These are phyloP conservation scores for Caprella mutica DNA, from an alignment of 2,888 invertebrate genomes.

Conservation along the genomic window DNA sequence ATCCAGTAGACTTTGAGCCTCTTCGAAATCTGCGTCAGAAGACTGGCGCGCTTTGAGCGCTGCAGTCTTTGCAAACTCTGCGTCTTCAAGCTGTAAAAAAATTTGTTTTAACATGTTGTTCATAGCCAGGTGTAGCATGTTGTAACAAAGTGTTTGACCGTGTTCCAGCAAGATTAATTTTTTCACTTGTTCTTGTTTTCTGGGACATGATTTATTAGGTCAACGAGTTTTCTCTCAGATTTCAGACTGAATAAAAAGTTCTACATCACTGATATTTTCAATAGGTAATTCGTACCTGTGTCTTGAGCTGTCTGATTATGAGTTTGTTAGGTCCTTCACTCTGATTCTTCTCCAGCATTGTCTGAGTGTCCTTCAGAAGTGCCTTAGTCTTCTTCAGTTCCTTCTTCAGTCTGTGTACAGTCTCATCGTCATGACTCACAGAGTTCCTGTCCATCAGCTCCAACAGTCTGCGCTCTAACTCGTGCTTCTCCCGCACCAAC, in stretches of 20 bases:
- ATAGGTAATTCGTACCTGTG: constrained; percentile 47
- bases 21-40: constrained; percentile 74
- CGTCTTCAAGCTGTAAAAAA: constrained; percentile 63
- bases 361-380: constrained; percentile 77
- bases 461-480: constrained; percentile 72
- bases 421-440: constrained; percentile 56
- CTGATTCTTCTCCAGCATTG: constrained; percentile 76
- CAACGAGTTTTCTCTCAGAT: no score
- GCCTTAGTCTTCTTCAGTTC: constrained; percentile 83
- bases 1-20: constrained; percentile 68
- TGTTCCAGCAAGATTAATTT: no score
- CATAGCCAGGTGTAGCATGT: no score
- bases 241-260: no score
- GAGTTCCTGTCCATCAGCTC: constrained; percentile 46
- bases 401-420: constrained; percentile 58
- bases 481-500: constrained; percentile 76
- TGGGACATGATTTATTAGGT: no score
- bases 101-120: no score
- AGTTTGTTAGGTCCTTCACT: constrained; percentile 72
- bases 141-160: no score
- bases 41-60: constrained; percentile 76
- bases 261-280: no score
- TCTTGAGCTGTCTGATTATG: constrained; percentile 61
- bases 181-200: no score
- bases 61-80: constrained; percentile 69